Evolutionary conservation across 2,113 vertebrate genomes (phyloP).

Genomic region (Rhynchopsitta pachyrhyncha): DNA sequence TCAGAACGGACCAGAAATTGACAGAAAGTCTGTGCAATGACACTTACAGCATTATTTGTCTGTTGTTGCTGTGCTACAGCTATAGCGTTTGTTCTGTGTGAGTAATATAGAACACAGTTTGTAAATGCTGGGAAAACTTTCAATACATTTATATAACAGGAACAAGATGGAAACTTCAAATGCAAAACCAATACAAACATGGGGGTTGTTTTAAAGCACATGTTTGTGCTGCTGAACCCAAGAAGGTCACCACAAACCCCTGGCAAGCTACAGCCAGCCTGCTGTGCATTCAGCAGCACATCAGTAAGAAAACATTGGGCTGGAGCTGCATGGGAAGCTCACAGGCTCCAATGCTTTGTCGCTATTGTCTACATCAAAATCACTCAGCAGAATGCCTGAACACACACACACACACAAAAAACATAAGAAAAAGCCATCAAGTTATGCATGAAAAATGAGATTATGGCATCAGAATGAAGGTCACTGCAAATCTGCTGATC

Average conservation of each 20-base stretch:
- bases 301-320: conserved; percentile 6
- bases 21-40: neutral
- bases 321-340: conserved; percentile 28
- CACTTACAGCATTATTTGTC: neutral
- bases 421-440: neutral
- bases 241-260: neutral
- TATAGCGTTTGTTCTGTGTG: neutral
- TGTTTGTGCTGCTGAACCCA: neutral
- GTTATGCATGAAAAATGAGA: conserved; percentile 68
- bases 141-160: neutral
- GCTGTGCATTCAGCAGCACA: neutral
- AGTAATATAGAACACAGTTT: neutral
- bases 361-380: conserved; percentile 33
- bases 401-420: neutral
- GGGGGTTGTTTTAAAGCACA: neutral
- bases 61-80: neutral
- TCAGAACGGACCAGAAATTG: neutral
- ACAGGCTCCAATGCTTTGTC: neutral
- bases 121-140: fast-evolving
- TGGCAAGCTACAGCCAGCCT: neutral
- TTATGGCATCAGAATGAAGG: conserved; percentile 43
- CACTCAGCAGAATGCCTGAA: conserved; percentile 55
- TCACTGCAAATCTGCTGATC: conserved; percentile 45
- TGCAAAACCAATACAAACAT: neutral
- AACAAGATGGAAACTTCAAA: neutral